Conservation (phyloP, 2,888 invertebrate species). For the Drosophila nr. medialis region DNA sequence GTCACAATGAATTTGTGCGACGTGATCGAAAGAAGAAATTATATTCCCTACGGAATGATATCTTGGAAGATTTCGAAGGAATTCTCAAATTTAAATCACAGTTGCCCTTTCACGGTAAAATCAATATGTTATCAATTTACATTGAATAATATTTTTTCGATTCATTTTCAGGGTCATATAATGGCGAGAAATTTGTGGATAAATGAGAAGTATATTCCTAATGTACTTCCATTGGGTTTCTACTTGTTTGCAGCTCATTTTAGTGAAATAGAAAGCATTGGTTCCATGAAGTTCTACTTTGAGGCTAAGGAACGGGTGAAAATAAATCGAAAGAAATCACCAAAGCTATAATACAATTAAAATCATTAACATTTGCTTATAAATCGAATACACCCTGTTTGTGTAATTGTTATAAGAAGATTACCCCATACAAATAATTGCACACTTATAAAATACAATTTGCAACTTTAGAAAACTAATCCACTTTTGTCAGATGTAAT, state of each 20-base stretch:
- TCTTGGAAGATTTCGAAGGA: conserved; percentile 2
- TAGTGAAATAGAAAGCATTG: conserved; percentile 7
- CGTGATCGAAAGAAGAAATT: conserved; percentile 36
- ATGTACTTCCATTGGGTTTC: conserved; percentile 21
- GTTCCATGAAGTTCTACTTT: conserved; percentile 30
- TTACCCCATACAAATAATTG: not conserved
- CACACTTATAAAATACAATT: not conserved
- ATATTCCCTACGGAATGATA: conserved; percentile 31
- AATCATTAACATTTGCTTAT: not conserved
- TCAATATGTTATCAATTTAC: not conserved
- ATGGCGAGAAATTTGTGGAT: conserved; percentile 18
- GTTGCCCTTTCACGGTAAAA: conserved; percentile 41
- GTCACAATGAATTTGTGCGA: conserved; percentile 49
- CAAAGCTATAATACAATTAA: not conserved
- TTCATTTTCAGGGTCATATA: conserved; percentile 24
- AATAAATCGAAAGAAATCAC: not conserved
- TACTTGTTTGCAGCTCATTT: not conserved
- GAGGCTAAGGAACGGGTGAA: conserved; percentile 20
- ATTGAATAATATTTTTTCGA: not conserved
- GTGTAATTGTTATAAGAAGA: not conserved
- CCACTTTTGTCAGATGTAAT: not conserved
- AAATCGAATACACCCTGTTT: not conserved
- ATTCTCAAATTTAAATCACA: conserved; percentile 51
- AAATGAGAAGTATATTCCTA: conserved; percentile 19
- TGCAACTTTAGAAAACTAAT: not conserved